Conservation (phyloP, 1,140 invertebrate genomes). For the Homalodisca vitripennis region DNA sequence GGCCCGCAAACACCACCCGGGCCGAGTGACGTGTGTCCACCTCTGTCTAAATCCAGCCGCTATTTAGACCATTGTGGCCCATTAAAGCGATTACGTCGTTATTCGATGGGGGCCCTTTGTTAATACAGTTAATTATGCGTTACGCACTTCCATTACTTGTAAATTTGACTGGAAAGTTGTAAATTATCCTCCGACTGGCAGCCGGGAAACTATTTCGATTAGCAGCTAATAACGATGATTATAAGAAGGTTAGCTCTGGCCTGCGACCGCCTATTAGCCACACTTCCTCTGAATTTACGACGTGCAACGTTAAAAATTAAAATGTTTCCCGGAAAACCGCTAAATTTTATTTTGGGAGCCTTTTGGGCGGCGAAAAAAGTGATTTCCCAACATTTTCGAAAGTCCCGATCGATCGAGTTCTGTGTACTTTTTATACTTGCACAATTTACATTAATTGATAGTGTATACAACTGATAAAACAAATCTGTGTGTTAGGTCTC, state of each 20-base stretch:
- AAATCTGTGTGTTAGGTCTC: no score
- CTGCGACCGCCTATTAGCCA: no score
- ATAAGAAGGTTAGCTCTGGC: background rate
- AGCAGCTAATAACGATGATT: slow-evolving; percentile 10
- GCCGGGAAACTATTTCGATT: background rate
- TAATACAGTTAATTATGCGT: background rate
- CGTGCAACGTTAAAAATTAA: background rate
- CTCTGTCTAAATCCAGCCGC: background rate
- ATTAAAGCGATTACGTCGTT: background rate
- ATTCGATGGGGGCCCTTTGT: background rate
- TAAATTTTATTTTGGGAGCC: no score
- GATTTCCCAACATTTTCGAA: no score
- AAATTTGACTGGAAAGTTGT: background rate
- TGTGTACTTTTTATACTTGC: no score
- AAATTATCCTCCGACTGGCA: background rate
- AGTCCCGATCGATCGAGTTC: no score
- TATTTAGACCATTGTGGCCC: background rate
- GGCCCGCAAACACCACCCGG: no score
- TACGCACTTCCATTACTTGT: background rate
- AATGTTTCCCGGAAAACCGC: background rate
- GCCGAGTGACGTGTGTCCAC: background rate
- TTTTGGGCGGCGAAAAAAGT: no score
- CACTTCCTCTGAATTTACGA: background rate
- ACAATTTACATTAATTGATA: no score
- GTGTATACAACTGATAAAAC: no score